phyloP scores from a whole-genome alignment of 2,888 invertebrate genomes.

The Lepetodrilus schrolli region DNA sequence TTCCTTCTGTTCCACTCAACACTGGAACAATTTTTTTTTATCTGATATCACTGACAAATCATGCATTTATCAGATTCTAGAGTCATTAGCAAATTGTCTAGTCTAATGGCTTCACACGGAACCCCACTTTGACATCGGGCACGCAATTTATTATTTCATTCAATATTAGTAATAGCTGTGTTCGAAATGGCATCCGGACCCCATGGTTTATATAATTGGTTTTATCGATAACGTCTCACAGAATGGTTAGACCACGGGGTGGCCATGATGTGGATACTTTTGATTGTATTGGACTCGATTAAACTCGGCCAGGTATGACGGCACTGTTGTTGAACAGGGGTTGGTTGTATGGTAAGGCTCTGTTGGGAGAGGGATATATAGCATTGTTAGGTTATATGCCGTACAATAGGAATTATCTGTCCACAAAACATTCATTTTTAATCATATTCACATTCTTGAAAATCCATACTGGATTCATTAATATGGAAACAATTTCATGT shows the following conservation, averaged over 20 bases:
- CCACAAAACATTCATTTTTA: no score
- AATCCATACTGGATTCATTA: no score
- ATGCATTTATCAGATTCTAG: conserved; percentile 17
- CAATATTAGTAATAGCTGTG: conserved; percentile 23
- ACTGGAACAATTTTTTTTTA: background rate
- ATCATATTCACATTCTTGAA: no score
- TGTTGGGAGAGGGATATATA: no score
- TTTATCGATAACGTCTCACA: conserved; percentile 3
- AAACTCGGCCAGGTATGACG: background rate
- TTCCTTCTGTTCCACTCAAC: no score
- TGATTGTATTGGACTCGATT: background rate
- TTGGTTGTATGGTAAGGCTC: no score
- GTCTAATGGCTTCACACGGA: conserved; percentile 17
- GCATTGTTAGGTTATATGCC: no score
- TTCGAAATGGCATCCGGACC: conserved; percentile 12
- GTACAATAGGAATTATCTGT: no score
- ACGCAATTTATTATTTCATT: conserved; percentile 19
- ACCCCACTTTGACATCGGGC: conserved; percentile 22
- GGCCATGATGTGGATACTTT: background rate
- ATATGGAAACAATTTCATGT: no score
- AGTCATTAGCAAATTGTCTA: conserved; percentile 22
- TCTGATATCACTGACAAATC: background rate
- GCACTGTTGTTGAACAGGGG: background rate
- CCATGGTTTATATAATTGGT: conserved; percentile 6
- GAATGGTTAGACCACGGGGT: background rate